phyloP scores from a whole-genome alignment of 2,113 vertebrate species.

The Ciconia stormi region DNA sequence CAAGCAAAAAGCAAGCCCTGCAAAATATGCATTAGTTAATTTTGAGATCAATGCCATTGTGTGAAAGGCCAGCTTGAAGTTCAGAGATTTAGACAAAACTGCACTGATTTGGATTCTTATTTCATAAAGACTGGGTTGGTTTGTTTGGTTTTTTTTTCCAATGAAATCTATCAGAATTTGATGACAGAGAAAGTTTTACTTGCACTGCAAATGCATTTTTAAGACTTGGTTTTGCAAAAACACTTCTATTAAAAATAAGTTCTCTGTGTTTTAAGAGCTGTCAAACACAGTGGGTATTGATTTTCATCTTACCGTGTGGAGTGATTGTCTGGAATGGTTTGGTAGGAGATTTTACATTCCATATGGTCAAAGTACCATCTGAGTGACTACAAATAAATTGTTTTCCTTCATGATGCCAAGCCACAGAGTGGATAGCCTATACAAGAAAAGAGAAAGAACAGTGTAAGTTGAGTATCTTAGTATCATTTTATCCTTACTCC shows the following conservation, averaged over 20 bases:
- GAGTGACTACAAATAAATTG: constrained; percentile 99
- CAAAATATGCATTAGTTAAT: not conserved
- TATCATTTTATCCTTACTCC: not conserved
- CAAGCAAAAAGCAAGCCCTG: not conserved
- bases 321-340: constrained; percentile 97
- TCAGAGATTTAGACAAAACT: not conserved
- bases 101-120: not conserved
- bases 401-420: constrained; percentile 99
- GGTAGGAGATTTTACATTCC: constrained; percentile 92
- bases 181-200: not conserved
- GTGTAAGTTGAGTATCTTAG: not conserved
- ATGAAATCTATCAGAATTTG: not conserved
- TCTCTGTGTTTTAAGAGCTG: not conserved
- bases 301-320: constrained; percentile 89
- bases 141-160: not conserved
- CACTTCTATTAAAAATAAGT: not conserved
- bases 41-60: not conserved
- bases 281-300: not conserved
- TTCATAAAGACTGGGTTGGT: not conserved
- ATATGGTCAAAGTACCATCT: constrained; percentile 97
- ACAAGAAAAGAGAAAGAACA: not conserved
- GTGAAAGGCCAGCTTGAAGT: not conserved
- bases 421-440: constrained; percentile 97
- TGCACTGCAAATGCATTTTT: not conserved
- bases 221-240: not conserved